Conservation (phyloP, 92 coral and sea anemone species). For the Micromussa lordhowensis region DNA sequence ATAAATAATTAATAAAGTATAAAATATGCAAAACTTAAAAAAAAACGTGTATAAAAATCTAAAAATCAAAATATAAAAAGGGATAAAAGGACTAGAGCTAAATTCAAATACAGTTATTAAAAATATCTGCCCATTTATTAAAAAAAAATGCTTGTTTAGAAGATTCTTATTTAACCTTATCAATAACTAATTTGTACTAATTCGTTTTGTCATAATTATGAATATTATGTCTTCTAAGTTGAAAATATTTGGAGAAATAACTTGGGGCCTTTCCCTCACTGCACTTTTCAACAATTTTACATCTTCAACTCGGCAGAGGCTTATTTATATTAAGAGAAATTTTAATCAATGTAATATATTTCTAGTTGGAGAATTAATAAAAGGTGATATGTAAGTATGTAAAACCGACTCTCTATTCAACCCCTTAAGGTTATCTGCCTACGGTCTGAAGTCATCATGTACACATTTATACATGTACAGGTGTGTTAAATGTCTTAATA, state of each 20-base stretch:
- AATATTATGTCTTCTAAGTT: slow-evolving; percentile 28
- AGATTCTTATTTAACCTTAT: slow-evolving; percentile 1
- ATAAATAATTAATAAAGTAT: not conserved
- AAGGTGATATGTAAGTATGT: not conserved
- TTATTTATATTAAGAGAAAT: too few relatives aligned
- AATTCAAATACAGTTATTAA: not conserved
- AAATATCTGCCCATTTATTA: slow-evolving; percentile 2
- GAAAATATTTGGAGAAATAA: slow-evolving; percentile 19
- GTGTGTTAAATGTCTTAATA: too few relatives aligned
- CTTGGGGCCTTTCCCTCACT: too few relatives aligned
- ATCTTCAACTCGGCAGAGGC: too few relatives aligned
- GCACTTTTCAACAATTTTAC: too few relatives aligned
- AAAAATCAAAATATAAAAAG: not conserved
- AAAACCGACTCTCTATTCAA: not conserved
- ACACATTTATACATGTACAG: too few relatives aligned
- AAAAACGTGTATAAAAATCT: not conserved
- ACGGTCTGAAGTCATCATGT: too few relatives aligned
- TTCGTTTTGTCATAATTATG: not conserved
- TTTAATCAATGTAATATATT: too few relatives aligned
- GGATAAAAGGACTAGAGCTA: not conserved
- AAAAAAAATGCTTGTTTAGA: not conserved
- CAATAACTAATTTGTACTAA: not conserved
- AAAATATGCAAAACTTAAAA: too few relatives aligned
- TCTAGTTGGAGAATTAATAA: not conserved
- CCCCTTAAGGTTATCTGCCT: not conserved